Evolutionary conservation across 2,797 vertebrate species (phyloP).

Genomic region (Eleutherodactylus coqui): DNA sequence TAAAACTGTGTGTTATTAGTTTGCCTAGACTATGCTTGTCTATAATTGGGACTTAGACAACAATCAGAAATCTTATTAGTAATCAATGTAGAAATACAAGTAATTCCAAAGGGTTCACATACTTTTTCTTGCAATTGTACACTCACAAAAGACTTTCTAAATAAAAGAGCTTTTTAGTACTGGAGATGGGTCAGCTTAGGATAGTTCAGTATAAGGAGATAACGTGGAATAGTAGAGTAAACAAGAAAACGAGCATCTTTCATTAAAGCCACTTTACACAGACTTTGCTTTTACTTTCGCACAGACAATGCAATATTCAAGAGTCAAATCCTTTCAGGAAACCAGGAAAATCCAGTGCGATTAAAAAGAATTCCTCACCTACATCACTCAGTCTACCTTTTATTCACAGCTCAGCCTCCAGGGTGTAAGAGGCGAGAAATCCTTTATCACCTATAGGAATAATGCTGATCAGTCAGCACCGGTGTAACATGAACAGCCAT

Average conservation of each 20-base stretch:
- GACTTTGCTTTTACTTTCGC: constrained; percentile 56
- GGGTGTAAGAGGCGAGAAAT: constrained; percentile 52
- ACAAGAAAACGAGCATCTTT: constrained; percentile 35
- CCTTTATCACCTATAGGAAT: constrained; percentile 39
- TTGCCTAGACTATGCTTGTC: too few relatives aligned
- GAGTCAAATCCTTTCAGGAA: constrained; percentile 56
- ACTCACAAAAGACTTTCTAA: not conserved
- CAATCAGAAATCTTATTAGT: too few relatives aligned
- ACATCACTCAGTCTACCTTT: constrained; percentile 51
- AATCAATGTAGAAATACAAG: too few relatives aligned
- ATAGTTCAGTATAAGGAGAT: constrained; percentile 2
- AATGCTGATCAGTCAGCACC: constrained; percentile 52
- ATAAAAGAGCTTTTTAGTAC: not conserved
- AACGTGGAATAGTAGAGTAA: not conserved
- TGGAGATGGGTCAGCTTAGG: constrained; percentile 36
- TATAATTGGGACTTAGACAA: too few relatives aligned
- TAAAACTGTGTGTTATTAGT: too few relatives aligned
- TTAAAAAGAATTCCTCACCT: constrained; percentile 43
- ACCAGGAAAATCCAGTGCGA: constrained; percentile 35
- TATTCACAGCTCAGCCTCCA: constrained; percentile 34
- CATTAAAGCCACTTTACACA: constrained; percentile 48
- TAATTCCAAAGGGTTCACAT: too few relatives aligned
- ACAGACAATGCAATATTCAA: constrained; percentile 49
- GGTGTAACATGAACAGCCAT: constrained; percentile 24
- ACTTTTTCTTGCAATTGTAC: too few relatives aligned